Conservation (phyloP, 1,140 invertebrate species). For the Halyomorpha halys region DNA sequence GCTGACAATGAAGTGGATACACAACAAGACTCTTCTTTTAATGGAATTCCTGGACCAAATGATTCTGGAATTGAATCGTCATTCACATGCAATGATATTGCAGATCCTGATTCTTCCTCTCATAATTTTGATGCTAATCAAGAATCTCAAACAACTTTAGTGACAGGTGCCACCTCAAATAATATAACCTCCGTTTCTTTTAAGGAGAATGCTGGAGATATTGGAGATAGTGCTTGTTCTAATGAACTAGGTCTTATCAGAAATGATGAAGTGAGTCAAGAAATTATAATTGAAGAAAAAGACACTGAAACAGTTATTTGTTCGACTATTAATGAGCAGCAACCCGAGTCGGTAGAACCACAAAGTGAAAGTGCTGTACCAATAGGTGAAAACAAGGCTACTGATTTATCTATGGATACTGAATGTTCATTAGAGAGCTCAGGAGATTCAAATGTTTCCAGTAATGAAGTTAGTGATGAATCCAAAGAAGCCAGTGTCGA, state of each 20-base stretch:
- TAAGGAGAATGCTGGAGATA: background rate
- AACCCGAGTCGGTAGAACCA: background rate
- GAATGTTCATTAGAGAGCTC: background rate
- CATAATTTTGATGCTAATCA: background rate
- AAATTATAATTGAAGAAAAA: conserved; percentile 8
- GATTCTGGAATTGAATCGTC: conserved; percentile 26
- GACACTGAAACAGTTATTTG: conserved; percentile 22
- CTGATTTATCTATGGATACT: background rate
- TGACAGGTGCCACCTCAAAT: background rate
- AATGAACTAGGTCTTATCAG: conserved; percentile 1
- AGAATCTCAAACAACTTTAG: background rate
- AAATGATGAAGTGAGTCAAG: conserved; percentile 13
- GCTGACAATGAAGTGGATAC: conserved; percentile 20
- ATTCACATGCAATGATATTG: conserved; percentile 22
- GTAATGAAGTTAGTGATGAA: background rate
- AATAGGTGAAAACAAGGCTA: background rate
- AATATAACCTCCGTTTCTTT: background rate
- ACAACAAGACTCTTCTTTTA: conserved; percentile 24
- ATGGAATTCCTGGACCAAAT: conserved; percentile 25
- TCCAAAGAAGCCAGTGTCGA: conserved; percentile 2
- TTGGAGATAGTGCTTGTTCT: background rate
- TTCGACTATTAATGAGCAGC: background rate
- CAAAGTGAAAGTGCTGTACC: background rate
- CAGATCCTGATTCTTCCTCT: conserved; percentile 17
- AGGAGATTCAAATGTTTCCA: conserved; percentile 6